Base-by-base conservation (phyloP, 2,888 invertebrate genomes). In the Baronia brevicornis region DNA sequence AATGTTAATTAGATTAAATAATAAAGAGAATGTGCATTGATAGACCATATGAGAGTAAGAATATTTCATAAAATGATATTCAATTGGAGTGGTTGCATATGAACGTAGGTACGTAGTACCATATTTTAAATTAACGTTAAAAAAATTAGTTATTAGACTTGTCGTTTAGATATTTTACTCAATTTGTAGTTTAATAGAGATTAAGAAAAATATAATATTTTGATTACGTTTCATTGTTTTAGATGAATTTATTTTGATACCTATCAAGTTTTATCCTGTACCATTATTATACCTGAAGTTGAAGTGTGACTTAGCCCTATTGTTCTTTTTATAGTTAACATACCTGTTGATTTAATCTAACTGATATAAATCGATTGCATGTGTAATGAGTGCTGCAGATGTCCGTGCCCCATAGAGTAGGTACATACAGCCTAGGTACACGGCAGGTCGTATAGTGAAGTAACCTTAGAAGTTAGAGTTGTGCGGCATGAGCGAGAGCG, bases 211-310 rank as follows among this genome's bases (percentile, higher is more conserved):
- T 39, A 38, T 43, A 27, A 34, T 41, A 38, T 35, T 36, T 46
- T 35, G 48, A 44, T 52, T 60, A 54, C 61, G 54, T 58, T 62
- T 59, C 48, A 52, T 56, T 68, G 61, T 67, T 78, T 78, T 78
- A 65, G 75, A 79, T 46, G 49, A 59, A 45, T 67, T 78, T 80
- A 77, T 78, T 82, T 79, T 79, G 75, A 78, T 79, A 75, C 60
- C 44, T 51, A 53, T 59, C 57, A 57, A 53, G 48, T 71, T 67
- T 65, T 70, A 68, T 56, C 63, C 58, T 46, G 43, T 52, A 47
- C 44, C 44, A 23, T 39, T 48, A 46, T 52, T 46, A 40, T 46
- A 51, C 20, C 31, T 9, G 33, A 34, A 20, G 31, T 43, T 46
- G 25, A 21, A 29, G 28, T 20, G 19, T 24, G 31, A 32, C 15